phyloP scores from a whole-genome alignment of 2,113 vertebrate species.

The Aplodontia rufa region DNA sequence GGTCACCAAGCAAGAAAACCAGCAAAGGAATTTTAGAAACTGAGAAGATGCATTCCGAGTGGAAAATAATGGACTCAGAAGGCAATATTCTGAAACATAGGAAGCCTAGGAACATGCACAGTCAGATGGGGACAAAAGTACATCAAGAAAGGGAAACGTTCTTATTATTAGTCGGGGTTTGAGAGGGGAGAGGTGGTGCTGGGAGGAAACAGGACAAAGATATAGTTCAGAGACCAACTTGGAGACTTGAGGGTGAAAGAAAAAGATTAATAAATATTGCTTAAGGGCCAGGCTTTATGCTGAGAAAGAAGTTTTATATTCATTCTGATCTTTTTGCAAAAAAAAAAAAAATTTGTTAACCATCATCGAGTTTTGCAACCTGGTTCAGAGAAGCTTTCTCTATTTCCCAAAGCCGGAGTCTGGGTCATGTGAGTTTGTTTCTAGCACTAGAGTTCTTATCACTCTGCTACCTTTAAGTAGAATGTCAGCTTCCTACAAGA shows the following conservation, averaged over 20 bases:
- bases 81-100: neutral
- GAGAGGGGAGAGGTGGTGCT: neutral
- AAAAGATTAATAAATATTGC: neutral
- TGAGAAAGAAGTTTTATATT: neutral
- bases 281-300: neutral
- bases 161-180: neutral
- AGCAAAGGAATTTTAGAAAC: neutral
- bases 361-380: neutral
- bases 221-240: neutral
- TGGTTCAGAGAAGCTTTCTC: neutral
- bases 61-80: neutral
- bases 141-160: neutral
- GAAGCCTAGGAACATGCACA: neutral
- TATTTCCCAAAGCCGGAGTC: neutral
- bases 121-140: neutral
- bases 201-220: neutral
- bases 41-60: neutral
- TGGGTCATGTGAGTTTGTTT: neutral
- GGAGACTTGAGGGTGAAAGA: too few relatives aligned
- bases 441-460: neutral
- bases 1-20: neutral
- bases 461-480: neutral
- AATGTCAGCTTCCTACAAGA: neutral
- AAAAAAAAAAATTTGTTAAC: neutral
- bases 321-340: neutral